Base-by-base conservation (phyloP, 2,888 invertebrate species). In the Ischnura elegans region DNA sequence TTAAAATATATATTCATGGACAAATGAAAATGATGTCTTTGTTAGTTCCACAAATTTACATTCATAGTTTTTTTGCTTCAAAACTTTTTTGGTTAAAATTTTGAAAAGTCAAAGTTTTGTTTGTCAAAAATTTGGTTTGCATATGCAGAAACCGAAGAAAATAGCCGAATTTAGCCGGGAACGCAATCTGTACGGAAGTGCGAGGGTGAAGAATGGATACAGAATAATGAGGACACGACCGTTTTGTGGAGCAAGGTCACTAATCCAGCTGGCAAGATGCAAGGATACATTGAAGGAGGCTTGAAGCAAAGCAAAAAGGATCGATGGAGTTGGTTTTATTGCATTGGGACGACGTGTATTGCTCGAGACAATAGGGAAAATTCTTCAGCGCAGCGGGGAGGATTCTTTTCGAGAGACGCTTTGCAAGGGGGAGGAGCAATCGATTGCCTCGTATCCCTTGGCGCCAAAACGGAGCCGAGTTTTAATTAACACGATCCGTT, bases 401-500 rank as follows among this genome's bases (percentile, higher is more conserved):
- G n/a, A 61, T 25, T 61, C 25, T 61, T 25, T 61, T n/a, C n/a
- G n/a, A 61, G 25, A n/a, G 8, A 10, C 13, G 16, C 4, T 61
- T 13, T 61, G 19, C 8, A 61, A 25, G 61, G 0, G n/a, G n/a
- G n/a, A 61, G 25, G n/a, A 61, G n/a, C 5, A n/a, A n/a, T 61
- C 61, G n/a, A 61, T n/a, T 61, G n/a, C 61, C 25, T 61, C n/a
- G n/a, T 6, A 61, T n/a, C 61, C n/a, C 61, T 61, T 19, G 21
- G 8, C 51, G 61, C n/a, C 61, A 61, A 8, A 61, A 61, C n/a
- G 61, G 61, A n/a, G 25, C n/a, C 61, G 61, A 61, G n/a, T 25
- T 61, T 61, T 61, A 61, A 61, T 61, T 61, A 61, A 61, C n/a
- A 61, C n/a, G n/a, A 61, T n/a, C 61, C n/a, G 25, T n/a, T 61